A percentile compares a stretch with the other conserved stretches of the same genome.
Evolutionary conservation across 1,140 invertebrate species (phyloP).

Genomic region (Rhopalosiphum maidis): DNA sequence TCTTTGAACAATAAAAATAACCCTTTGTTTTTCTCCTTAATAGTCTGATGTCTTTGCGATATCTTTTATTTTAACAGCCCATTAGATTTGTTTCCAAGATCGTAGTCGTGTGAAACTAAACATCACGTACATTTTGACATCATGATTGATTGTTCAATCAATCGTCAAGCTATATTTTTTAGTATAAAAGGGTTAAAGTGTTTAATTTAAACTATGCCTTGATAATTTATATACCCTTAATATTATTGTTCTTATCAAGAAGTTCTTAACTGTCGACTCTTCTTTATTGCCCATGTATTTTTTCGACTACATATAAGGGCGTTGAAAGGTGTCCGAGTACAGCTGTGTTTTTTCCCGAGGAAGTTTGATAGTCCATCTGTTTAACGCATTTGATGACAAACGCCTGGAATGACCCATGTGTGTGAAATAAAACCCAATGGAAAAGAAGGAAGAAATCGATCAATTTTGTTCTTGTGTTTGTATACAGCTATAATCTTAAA

Average conservation of each 20-base stretch:
- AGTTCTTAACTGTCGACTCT: neutral
- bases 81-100: conserved; percentile 43
- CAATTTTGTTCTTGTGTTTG: neutral
- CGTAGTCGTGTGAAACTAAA: conserved; percentile 22
- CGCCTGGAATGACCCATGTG: neutral
- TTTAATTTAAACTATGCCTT: conserved; percentile 10
- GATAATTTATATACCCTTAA: conserved; percentile 40
- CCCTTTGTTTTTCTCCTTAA: conserved; percentile 35
- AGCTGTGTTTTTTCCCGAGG: neutral
- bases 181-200: conserved; percentile 29
- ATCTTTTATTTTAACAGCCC: conserved; percentile 30
- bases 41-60: conserved; percentile 45
- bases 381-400: conserved; percentile 6
- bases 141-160: conserved; percentile 45
- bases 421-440: neutral
- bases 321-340: neutral
- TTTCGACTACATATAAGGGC: neutral
- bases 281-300: neutral
- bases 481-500: neutral
- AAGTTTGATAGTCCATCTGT: neutral
- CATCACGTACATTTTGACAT: conserved; percentile 28
- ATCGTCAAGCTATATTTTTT: conserved; percentile 32
- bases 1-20: conserved; percentile 18
- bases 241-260: conserved; percentile 41
- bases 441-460: neutral